Base-by-base conservation (phyloP, 2,797 vertebrate genomes). In the Pipistrellus nathusii region DNA sequence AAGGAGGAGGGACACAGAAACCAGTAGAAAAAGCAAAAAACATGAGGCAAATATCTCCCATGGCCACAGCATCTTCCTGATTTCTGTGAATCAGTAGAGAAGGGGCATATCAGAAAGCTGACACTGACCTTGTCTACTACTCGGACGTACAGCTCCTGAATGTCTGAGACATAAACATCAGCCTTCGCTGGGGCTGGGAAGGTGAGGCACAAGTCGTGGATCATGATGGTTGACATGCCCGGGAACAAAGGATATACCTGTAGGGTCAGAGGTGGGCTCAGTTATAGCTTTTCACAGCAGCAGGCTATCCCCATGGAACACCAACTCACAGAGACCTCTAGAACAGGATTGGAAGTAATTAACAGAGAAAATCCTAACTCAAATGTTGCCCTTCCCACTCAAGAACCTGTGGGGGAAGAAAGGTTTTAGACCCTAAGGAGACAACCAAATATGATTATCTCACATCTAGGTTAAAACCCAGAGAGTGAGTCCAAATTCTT, bases 51-150 rank as follows among this genome's bases (percentile, higher is more conserved):
- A 9, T 1, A 15, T 9, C 59, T 76, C n/a, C 62, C 18, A 6
- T 0, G 32, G 32, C 20, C 6, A 2, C 3, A 0, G 5, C 13
- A 2, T 12, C 15, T 77, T 68, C 32, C 73, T 6, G 18, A 8
- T 23, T 59, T 91, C 66, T 23, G 15, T 13, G 6, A 38, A 30
- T 38, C 71, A 38, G 80, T 38, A 38, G 64, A 59, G 44, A n/a
- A 18, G 15, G 6, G 51, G 6, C 6, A 0, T 0, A 0, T 3
- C 1, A 15, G 8, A 23, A 66, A 62, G 27, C 2, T 13, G 84
- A 55, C 85, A 98, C 99, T 95, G 95, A 99, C 99, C 99, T 99
- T 99, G 98, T 99, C 99, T 59, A 99, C 99, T 93, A 99, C 99
- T 57, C 99, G 98, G 62, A 99, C 98, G 23, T 99, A 99, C 72